Base-by-base conservation (phyloP, 2,797 vertebrate species). In the Lithobates pipiens region DNA sequence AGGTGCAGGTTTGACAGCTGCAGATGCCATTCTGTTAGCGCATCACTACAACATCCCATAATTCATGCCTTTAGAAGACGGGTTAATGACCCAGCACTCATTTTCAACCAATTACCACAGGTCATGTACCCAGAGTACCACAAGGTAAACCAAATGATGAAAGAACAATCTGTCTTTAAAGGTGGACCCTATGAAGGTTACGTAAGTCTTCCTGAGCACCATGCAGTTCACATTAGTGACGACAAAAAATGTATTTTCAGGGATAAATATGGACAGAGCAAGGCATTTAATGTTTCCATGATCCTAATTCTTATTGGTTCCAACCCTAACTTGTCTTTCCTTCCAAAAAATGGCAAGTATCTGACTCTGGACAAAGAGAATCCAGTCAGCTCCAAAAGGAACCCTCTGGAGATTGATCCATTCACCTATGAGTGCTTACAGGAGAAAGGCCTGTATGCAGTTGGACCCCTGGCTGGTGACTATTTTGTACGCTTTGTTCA, bases 91-190 rank as follows among this genome's bases (percentile, higher is more conserved):
- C 95, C 95, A 0, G 93, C 87, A 46, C 93, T 96, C 50, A 94
- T 96, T 83, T 96, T 96, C 91, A 95, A 95, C 89, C 95, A 96
- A 89, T 93, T 96, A 65, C 95, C 95, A 27, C 92, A 93, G 89
- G 89, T 91, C 75, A 94, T 96, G 92, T 96, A 95, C 76, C 94
- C 95, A 0, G 95, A 96, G 65, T 96, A 96, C 89, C 95, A 96
- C 91, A 95, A 95, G 76, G 95, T 96, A 5, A 90, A 95, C 81
- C 94, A 95, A 89, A 96, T 96, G 95, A 96, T 96, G 95, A 92
- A 91, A 5, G 93, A 95, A 42, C 92, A 92, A 80, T 90, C 92
- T 15, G 85, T 91, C 77, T 89, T 88, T 57, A 89, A 87, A 0
- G 90, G 89, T 0, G 91, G 94, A 44, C 90, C 93, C 21, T 95